Evolutionary conservation across 1,140 invertebrate genomes (phyloP).

Genomic region (Calliopsis andreniformis): DNA sequence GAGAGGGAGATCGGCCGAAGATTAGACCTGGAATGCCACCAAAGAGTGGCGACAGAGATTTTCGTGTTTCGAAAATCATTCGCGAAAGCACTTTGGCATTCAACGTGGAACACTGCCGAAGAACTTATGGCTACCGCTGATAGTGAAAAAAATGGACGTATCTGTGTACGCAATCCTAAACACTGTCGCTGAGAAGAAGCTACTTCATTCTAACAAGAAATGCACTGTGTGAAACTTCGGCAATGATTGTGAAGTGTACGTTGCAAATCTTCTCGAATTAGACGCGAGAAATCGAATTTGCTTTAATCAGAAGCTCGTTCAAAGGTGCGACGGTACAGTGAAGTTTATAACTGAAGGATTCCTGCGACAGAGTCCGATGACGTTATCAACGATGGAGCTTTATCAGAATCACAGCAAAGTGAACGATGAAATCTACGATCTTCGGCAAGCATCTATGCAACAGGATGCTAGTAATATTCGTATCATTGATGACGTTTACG

Average conservation of each 20-base stretch:
- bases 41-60: slow-evolving; percentile 9
- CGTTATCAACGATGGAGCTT: slow-evolving; percentile 54
- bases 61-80: not conserved
- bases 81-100: too few relatives aligned
- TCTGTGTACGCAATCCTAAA: not conserved
- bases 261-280: too few relatives aligned
- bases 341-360: not conserved
- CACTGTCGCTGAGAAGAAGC: too few relatives aligned
- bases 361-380: slow-evolving; percentile 26
- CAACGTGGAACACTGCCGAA: not conserved
- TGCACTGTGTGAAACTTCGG: not conserved
- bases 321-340: not conserved
- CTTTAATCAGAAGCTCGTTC: not conserved
- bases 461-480: slow-evolving; percentile 17
- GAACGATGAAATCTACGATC: slow-evolving; percentile 51
- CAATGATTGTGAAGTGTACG: not conserved
- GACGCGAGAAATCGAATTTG: not conserved
- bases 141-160: not conserved
- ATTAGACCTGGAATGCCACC: slow-evolving; percentile 46
- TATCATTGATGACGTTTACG: slow-evolving; percentile 9
- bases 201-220: too few relatives aligned
- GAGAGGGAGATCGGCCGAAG: slow-evolving; percentile 61
- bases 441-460: slow-evolving; percentile 31
- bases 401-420: slow-evolving; percentile 48
- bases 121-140: not conserved